Evolutionary conservation across 2,888 invertebrate genomes (phyloP).

Genomic region (Macrosiphum euphorbiae): DNA sequence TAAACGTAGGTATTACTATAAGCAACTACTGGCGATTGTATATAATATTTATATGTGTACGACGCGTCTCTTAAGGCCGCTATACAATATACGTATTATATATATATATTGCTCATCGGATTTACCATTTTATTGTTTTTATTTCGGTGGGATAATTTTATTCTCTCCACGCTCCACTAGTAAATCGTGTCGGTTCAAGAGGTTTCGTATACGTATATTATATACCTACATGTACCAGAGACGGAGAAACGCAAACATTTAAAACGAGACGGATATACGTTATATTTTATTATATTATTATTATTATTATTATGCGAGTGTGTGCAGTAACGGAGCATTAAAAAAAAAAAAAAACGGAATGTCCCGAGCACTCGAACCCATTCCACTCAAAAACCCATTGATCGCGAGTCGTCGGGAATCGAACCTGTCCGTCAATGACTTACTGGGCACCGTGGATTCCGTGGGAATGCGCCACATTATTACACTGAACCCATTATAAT

Average conservation of each 20-base stretch:
- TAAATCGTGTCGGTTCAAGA: slow-evolving; percentile 65
- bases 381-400: slow-evolving; percentile 64
- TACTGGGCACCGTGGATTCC: slow-evolving; percentile 27
- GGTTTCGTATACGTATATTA: slow-evolving; percentile 34
- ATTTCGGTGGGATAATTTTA: slow-evolving; percentile 63
- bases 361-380: slow-evolving; percentile 58
- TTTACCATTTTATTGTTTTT: slow-evolving; percentile 62
- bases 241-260: slow-evolving; percentile 39
- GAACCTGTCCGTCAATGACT: slow-evolving; percentile 64
- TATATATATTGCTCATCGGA: background rate
- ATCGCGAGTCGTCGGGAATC: slow-evolving; percentile 54
- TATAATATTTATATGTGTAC: background rate
- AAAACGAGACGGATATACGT: slow-evolving; percentile 49
- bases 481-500: slow-evolving; percentile 28
- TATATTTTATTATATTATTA: slow-evolving; percentile 35
- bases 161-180: slow-evolving; percentile 62
- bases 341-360: slow-evolving; percentile 39
- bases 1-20: background rate
- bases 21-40: background rate
- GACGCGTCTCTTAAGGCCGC: background rate
- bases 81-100: background rate
- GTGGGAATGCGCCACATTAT: slow-evolving; percentile 58
- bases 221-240: background rate
- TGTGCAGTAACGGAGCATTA: slow-evolving; percentile 46
- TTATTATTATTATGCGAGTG: slow-evolving; percentile 14